Base-by-base conservation (phyloP, 2,888 invertebrate species). In the Ectemnius continuus region DNA sequence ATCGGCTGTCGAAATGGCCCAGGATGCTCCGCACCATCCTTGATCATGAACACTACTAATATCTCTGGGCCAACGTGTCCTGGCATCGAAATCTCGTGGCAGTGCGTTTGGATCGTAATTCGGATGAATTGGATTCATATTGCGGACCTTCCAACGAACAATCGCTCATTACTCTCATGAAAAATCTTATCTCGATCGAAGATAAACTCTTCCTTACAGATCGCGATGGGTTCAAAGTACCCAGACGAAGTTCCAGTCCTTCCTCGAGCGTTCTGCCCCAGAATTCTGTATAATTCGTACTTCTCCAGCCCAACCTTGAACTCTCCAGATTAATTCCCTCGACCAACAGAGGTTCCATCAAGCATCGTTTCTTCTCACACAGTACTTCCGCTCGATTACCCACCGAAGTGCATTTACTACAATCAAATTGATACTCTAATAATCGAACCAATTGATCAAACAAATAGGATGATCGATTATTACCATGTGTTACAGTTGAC, bases 1-100 rank as follows among this genome's bases (percentile, higher is more conserved):
- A 14, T 94, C 94, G 13, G 95, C 95, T 0, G 98, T 96, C 0
- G 97, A 96, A 28, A 98, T 93, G 0, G 97, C 98, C 98, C 98
- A 99, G 2, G 98, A 98, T 0, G 98, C 94, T 0, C 96, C 98
- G 88, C 98, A 92, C 94, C 94, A 94, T 76, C 94, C 94, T 91
- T 96, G 96, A 91, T 96, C 95, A 4, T 93, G 92, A 4, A 96
- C 91, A 0, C 93, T 94, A 0, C 95, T 94, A 64, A 98, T 95
- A 83, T 93, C 93, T 1, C 92, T 92, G 0, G 94, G 94, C 98
- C 98, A 98, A 64, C 93, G 93, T 0, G 91, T 89, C 14, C 96
- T 92, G 0, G 97, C 92, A 88, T 98, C 97, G 89, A 98, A 99
- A 57, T 92, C 87, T 14, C 88, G 88, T 0, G 97, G 97, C 78